These are phyloP conservation scores for Lepidurus arcticus DNA, from an alignment of 1,140 invertebrate species.

Conservation along the genomic window DNA sequence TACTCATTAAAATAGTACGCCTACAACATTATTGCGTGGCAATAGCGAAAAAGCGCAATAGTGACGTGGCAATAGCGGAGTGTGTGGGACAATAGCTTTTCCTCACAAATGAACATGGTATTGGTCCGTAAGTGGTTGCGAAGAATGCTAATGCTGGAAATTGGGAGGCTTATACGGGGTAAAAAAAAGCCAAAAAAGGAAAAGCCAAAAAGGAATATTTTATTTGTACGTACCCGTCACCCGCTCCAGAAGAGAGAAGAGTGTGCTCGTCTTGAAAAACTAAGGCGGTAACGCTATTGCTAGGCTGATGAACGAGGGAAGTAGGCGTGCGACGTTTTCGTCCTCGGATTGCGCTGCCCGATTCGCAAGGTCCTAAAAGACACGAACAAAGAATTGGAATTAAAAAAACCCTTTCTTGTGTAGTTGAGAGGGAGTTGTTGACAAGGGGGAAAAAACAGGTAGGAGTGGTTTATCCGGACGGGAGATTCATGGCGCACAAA, in stretches of 20 bases:
- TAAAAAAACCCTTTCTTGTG: not conserved
- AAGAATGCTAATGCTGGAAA: not conserved
- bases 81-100: too few relatives aligned
- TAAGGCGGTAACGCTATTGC: constrained; percentile 65
- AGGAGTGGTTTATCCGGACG: not conserved
- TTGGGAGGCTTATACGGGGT: not conserved
- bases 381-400: not conserved
- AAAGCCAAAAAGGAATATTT: not conserved
- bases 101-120: too few relatives aligned
- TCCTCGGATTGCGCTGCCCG: not conserved
- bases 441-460: not conserved
- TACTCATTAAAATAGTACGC: too few relatives aligned
- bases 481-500: not conserved
- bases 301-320: constrained; percentile 31
- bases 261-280: constrained; percentile 70
- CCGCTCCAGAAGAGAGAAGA: constrained; percentile 71
- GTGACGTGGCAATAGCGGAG: too few relatives aligned
- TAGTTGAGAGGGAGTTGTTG: not conserved
- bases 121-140: too few relatives aligned
- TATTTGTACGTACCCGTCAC: constrained; percentile 58
- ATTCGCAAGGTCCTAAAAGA: not conserved
- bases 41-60: too few relatives aligned
- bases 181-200: not conserved
- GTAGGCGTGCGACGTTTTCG: constrained; percentile 37
- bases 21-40: too few relatives aligned